Evolutionary conservation across 2,888 invertebrate genomes (phyloP), one percentile per base, ranked within the genome.

Genomic region (Stramonita haemastoma): DNA sequence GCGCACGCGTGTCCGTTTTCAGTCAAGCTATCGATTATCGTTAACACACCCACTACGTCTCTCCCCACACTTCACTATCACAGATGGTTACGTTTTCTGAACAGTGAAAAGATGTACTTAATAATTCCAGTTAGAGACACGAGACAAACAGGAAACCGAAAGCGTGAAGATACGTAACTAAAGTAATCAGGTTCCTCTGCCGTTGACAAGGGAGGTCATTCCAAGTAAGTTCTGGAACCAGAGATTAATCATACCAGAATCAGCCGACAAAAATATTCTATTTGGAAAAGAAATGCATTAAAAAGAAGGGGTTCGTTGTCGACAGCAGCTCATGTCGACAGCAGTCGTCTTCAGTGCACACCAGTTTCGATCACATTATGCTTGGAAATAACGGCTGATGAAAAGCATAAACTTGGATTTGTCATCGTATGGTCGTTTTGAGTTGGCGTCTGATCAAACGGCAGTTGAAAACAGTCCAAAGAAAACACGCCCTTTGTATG

Each of bases 201-300:
- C 29, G 29, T 56, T 46, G 57, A 17, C 85, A 85, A 85, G 85
- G 85, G 85, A 85, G 29, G n/a, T 29, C 29, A 85, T 57, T 85
- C 85, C 57, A 46, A 46, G 4, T 46, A 46, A 46, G 46, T 29
- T 26, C 17, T 26, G n/a, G 17, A 57, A 79, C 79, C 8, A 57
- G n/a, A 13, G 17, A 32, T 81, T 85, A n/a, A 57, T 84, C 84
- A 85, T 85, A 57, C 85, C 85, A 85, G 57, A 85, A 15, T 79
- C 79, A 57, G 85, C 57, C 85, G 85, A 85, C 57, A 56, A 46
- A 57, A 56, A 46, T 46, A 46, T 29, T 57, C 57, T 85, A 11
- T 32, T 79, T 15, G 32, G 32, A 26, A 17, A 19, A 79, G 19
- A 34, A 79, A 34, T 79, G 56, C 29, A 29, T n/a, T 85, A 29